These are phyloP conservation scores for Paratrypauchen microcephalus DNA, from an alignment of 2,797 vertebrate species.

Conservation along the genomic window DNA sequence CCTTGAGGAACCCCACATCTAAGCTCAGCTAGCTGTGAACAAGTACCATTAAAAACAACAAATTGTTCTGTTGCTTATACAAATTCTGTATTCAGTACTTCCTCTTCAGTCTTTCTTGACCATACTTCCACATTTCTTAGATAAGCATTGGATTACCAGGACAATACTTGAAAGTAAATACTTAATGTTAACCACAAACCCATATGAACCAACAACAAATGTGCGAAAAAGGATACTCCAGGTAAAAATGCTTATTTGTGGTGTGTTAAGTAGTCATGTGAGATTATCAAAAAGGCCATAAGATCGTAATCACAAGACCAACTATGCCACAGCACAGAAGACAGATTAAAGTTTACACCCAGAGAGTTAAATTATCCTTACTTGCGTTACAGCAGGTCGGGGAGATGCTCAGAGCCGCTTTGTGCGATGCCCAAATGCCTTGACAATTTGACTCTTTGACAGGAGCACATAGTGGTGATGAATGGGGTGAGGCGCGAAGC, in stretches of 20 bases:
- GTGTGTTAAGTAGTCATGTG: conserved; percentile 20
- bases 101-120: background rate
- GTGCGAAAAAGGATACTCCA: conserved; percentile 43
- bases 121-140: no score
- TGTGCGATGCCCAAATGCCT: conserved; percentile 53
- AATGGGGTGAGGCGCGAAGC: conserved; percentile 53
- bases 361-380: conserved; percentile 45
- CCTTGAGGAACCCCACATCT: no score
- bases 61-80: no score
- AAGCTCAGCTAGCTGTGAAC: no score
- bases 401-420: conserved; percentile 48
- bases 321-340: conserved; percentile 51
- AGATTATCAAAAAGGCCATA: conserved; percentile 50
- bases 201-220: conserved; percentile 35
- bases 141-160: no score
- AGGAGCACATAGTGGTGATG: conserved; percentile 52
- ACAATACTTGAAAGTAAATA: no score
- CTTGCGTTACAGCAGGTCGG: conserved; percentile 60
- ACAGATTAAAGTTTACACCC: conserved; percentile 58
- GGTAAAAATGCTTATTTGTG: conserved; percentile 45
- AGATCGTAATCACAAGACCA: conserved; percentile 30
- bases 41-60: no score
- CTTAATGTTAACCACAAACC: conserved; percentile 22
- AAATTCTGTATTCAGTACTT: background rate
- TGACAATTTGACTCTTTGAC: conserved; percentile 59